Conservation (phyloP, 1,140 invertebrate genomes). For the Drosophila varians region DNA sequence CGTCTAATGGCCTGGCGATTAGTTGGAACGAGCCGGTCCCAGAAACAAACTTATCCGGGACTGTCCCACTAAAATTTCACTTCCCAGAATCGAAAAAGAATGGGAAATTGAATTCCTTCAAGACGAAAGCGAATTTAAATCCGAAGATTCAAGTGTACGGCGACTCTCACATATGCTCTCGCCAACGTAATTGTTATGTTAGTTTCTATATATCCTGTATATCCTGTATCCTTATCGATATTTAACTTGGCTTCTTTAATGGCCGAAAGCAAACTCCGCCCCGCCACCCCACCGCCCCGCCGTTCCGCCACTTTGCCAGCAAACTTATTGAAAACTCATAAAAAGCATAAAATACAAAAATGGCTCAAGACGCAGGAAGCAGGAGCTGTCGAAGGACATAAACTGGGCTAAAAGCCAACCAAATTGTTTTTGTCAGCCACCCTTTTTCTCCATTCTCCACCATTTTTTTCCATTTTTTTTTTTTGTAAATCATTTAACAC, state of each 20-base stretch:
- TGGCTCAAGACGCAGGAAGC: conserved; percentile 6
- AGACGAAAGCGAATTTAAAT: background rate
- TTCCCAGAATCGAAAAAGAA: background rate
- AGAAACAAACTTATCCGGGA: conserved; percentile 2
- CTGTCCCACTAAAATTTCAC: background rate
- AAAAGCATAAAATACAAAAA: conserved; percentile 52
- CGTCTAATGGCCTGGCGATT: conserved; percentile 76
- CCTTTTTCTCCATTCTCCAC: conserved; percentile 5
- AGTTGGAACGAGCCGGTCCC: conserved; percentile 27
- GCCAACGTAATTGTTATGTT: conserved; percentile 13
- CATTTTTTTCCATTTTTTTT: conserved; percentile 7
- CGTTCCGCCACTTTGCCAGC: background rate
- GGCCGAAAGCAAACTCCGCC: conserved; percentile 22
- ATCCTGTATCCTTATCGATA: conserved; percentile 38
- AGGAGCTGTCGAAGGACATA: conserved; percentile 31
- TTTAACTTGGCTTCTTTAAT: conserved; percentile 36
- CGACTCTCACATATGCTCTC: background rate
- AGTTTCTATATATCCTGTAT: too few relatives aligned
- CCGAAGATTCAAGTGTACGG: background rate
- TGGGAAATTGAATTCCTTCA: conserved; percentile 26
- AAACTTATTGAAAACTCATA: conserved; percentile 74
- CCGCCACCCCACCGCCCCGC: too few relatives aligned
- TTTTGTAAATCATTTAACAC: conserved; percentile 78
- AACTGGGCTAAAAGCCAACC: conserved; percentile 26
- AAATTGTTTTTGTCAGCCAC: conserved; percentile 54